Percentiles rank a stretch among this genome's conserved stretches.
Conservation (phyloP, 1,140 invertebrate genomes). For the Trichonephila clavipes region DNA sequence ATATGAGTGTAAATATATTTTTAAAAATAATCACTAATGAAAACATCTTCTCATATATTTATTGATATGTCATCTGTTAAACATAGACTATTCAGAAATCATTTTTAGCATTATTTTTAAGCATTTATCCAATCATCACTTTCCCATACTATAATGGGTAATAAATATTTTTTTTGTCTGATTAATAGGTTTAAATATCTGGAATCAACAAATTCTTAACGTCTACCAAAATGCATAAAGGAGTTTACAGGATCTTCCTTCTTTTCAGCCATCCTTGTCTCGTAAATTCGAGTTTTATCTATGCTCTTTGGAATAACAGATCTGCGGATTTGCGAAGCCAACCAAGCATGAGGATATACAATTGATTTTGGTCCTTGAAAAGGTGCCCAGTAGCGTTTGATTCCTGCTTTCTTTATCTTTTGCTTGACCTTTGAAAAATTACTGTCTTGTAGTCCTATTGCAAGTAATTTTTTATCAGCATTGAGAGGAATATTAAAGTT, state of each 20-base stretch:
- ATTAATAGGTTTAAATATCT: constrained; percentile 55
- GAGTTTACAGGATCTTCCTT: constrained; percentile 72
- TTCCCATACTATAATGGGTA: constrained; percentile 26
- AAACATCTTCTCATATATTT: constrained; percentile 51
- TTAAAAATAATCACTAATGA: constrained; percentile 9
- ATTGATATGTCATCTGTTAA: constrained; percentile 75
- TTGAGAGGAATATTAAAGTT: too few relatives aligned
- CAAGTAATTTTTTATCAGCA: neutral
- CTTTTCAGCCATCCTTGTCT: constrained; percentile 65
- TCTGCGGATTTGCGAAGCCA: constrained; percentile 67
- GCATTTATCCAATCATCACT: constrained; percentile 11
- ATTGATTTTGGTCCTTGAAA: constrained; percentile 74
- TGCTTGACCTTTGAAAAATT: neutral
- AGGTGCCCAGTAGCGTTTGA: constrained; percentile 59
- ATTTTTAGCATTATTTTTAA: constrained; percentile 23
- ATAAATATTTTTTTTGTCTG: constrained; percentile 50
- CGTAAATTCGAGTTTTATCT: neutral
- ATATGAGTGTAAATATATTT: too few relatives aligned
- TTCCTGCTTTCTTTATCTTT: constrained; percentile 19
- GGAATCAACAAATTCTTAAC: constrained; percentile 33
- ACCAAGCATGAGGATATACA: constrained; percentile 72
- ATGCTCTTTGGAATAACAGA: constrained; percentile 20
- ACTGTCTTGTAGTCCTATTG: neutral
- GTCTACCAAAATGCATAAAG: constrained; percentile 74
- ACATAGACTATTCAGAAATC: constrained; percentile 63